phyloP scores from a whole-genome alignment of 2,113 vertebrate species.

The Rhynchomys soricoides region DNA sequence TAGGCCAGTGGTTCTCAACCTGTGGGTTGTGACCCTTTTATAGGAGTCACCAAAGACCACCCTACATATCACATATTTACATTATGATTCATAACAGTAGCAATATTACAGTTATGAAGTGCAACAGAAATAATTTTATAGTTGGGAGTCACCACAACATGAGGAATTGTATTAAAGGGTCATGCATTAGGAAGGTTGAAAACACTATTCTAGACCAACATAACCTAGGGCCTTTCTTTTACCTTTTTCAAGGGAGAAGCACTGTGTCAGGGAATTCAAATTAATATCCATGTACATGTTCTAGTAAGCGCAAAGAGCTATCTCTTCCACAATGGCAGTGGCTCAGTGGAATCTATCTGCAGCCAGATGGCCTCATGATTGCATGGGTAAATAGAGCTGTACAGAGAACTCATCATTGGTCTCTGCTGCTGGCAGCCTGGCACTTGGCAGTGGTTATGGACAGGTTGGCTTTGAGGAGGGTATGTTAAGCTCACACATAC shows the following conservation, averaged over 20 bases:
- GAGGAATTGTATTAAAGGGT: not conserved
- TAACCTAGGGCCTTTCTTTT: not conserved
- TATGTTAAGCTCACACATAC: not conserved
- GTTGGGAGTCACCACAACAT: not conserved
- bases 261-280: not conserved
- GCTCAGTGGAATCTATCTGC: not conserved
- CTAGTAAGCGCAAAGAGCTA: not conserved
- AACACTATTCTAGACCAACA: not conserved
- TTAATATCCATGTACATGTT: not conserved
- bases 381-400: not conserved
- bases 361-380: not conserved
- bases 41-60: not conserved
- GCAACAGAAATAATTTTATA: not conserved
- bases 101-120: not conserved
- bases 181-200: not conserved
- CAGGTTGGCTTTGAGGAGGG: not conserved
- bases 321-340: not conserved
- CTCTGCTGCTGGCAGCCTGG: not conserved
- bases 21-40: not conserved
- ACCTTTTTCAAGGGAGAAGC: not conserved
- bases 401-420: not conserved
- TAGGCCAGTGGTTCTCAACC: not conserved
- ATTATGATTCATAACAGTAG: not conserved
- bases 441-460: not conserved
- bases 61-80: not conserved